Conservation (phyloP, 2,113 vertebrate genomes). For the Struthio camelus region DNA sequence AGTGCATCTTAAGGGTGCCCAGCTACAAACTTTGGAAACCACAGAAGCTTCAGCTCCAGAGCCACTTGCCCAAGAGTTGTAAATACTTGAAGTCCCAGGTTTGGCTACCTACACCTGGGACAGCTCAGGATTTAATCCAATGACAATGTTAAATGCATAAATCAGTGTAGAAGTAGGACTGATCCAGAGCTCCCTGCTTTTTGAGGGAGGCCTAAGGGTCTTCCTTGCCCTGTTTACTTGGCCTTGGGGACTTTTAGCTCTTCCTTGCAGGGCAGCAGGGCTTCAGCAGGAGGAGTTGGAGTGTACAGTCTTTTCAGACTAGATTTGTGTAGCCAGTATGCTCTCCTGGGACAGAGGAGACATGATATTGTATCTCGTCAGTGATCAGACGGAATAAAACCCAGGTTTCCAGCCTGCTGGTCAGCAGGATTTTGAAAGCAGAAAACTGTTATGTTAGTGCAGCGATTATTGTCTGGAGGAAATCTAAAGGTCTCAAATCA, state of each 20-base stretch:
- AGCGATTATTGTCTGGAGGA: neutral
- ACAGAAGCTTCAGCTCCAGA: neutral
- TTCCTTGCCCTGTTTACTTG: neutral
- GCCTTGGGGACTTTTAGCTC: neutral
- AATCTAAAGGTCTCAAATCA: neutral
- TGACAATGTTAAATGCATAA: neutral
- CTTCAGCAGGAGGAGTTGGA: neutral
- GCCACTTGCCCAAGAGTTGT: neutral
- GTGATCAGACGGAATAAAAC: rapidly evolving
- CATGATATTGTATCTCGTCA: neutral
- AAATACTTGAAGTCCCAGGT: neutral
- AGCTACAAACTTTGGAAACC: neutral
- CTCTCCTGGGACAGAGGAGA: constrained; percentile 36
- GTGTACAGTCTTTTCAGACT: neutral
- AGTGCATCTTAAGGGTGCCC: neutral
- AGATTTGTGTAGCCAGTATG: constrained; percentile 49
- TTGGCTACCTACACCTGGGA: neutral
- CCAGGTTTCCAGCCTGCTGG: neutral
- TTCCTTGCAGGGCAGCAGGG: neutral
- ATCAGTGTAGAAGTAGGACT: neutral
- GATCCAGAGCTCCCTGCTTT: neutral
- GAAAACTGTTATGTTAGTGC: rapidly evolving
- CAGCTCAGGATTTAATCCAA: neutral
- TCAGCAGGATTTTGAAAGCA: neutral
- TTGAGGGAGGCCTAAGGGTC: neutral